These are phyloP conservation scores for Gymnorhina tibicen DNA, from an alignment of 2,113 vertebrate species.

Conservation along the genomic window DNA sequence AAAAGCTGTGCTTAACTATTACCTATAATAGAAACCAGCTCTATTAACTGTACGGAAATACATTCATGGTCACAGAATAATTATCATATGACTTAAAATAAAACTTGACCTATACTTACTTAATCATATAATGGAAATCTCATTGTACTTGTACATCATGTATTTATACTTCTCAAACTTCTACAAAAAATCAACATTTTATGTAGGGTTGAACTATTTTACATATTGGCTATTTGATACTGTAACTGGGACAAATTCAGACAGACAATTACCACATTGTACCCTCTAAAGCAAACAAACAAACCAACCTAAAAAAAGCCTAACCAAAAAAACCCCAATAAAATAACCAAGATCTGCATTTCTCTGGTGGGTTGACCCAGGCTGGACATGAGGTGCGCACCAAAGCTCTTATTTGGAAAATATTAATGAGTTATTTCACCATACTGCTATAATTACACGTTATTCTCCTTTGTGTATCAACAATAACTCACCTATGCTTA, in stretches of 20 bases:
- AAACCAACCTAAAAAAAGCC: not conserved
- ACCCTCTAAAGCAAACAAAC: not conserved
- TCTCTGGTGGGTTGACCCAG: not conserved
- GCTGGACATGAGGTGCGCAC: not conserved
- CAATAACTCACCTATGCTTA: not conserved
- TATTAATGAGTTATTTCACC: not conserved
- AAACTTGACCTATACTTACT: not conserved
- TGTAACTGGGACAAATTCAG: not conserved
- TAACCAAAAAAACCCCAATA: fast-evolving
- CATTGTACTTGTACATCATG: not conserved
- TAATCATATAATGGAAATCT: not conserved
- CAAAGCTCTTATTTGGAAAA: not conserved
- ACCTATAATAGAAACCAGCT: not conserved
- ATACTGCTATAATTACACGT: not conserved
- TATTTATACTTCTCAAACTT: not conserved
- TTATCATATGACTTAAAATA: not conserved
- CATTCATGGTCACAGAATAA: not conserved
- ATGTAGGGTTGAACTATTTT: not conserved
- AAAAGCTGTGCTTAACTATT: not conserved
- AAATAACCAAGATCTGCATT: not conserved
- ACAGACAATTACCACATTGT: not conserved
- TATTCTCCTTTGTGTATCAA: not conserved
- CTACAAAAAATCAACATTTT: not conserved
- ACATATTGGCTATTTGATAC: not conserved
- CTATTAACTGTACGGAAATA: not conserved